Percentiles rank a stretch among this genome's conserved stretches.
Evolutionary conservation across 2,888 invertebrate species (phyloP).

Genomic region (Ochropleura plecta): DNA sequence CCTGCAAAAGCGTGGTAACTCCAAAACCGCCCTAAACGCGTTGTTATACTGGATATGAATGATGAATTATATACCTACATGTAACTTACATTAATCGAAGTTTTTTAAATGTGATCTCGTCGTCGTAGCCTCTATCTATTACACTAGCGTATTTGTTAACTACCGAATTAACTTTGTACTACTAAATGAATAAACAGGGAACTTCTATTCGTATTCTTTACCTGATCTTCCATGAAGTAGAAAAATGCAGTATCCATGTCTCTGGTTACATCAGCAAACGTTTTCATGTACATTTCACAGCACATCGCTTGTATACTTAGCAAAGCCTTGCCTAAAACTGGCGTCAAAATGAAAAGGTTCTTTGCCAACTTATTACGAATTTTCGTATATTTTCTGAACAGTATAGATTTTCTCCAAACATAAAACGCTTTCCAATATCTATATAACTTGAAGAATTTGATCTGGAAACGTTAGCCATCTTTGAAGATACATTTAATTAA

Average conservation of each 20-base stretch:
- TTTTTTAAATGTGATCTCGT: no score
- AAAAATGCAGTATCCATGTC: slow-evolving; percentile 91
- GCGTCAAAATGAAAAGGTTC: slow-evolving; percentile 94
- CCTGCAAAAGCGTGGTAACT: no score
- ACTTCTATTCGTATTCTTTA: slow-evolving; percentile 66
- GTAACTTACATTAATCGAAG: no score
- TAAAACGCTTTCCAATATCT: slow-evolving; percentile 95
- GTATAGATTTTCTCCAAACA: slow-evolving; percentile 94
- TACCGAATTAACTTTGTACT: neutral
- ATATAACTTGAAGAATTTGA: slow-evolving; percentile 92
- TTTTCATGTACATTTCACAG: slow-evolving; percentile 91
- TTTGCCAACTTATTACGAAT: slow-evolving; percentile 91
- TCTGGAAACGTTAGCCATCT: slow-evolving; percentile 78
- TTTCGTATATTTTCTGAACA: slow-evolving; percentile 92
- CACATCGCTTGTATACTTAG: slow-evolving; percentile 93
- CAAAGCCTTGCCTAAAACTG: slow-evolving; percentile 93
- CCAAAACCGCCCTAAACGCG: no score
- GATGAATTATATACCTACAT: no score
- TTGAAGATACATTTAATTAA: neutral
- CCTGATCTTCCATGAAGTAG: slow-evolving; percentile 93
- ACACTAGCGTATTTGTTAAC: neutral
- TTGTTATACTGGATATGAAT: no score
- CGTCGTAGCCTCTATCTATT: neutral
- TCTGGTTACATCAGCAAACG: slow-evolving; percentile 91
- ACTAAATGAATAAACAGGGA: neutral